Evolutionary conservation across 2,797 vertebrate species (phyloP), one percentile per base, ranked within the genome.

Genomic region (Eulemur rubriventer): DNA sequence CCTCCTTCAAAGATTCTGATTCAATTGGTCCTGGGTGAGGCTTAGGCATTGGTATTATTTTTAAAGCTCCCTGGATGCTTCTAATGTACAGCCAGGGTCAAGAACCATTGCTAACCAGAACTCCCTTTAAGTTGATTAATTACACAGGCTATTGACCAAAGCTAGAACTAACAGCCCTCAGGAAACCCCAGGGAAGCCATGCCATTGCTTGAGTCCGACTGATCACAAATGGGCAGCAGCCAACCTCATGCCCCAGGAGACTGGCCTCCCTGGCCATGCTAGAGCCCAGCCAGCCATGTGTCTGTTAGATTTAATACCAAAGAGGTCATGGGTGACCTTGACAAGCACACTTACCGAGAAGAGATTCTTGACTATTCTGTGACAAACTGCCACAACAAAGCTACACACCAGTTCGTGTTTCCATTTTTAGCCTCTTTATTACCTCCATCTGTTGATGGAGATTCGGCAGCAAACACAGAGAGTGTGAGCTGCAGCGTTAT

Each of bases 351-450:
- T 75, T 70, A 86, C 63, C 24, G 28, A 65, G 43, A 43, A 95
- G 88, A 72, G 14, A 93, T 93, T 94, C 95, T 92, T 92, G 87
- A 96, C 96, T 43, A 48, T 95, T 97, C 96, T 41, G 3, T 95
- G 97, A 98, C 95, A 97, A 97, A 96, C 97, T 91, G 97, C 96
- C 96, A 97, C 83, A 89, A 92, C 46, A 95, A 96, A 97, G 97
- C 97, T 48, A 91, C 96, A 97, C 96, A 96, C 96, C 95, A 97
- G 96, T 95, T 96, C 52, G 26, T 5, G 96, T 98, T 98, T 98
- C 98, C 98, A 95, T 98, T 98, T 98, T 98, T 98, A 98, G 98
- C 96, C 26, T 12, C 95, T 98, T 98, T 96, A 97, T 98, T 98
- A 96, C 98, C 97, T 98, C 98, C 98, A 91, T 98, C 98, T 98